Base-by-base conservation (phyloP, 2,113 vertebrate genomes). In the Gallinago media region DNA sequence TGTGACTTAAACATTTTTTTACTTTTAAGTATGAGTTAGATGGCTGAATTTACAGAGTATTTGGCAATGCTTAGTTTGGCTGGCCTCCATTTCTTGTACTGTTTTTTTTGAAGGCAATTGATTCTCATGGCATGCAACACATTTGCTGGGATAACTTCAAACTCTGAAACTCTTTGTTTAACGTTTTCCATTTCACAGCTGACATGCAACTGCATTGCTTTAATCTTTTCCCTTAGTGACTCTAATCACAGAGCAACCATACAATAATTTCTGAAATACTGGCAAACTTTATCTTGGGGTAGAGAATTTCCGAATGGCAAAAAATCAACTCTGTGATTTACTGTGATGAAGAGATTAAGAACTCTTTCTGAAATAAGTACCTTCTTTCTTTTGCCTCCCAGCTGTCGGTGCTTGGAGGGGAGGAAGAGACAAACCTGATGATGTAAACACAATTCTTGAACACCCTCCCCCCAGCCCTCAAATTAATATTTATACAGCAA, bases 401-500 rank as follows among this genome's bases (percentile, higher is more conserved):
- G 11, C 23, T 81, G 14, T 66, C 50, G 31, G 36, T 74, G 21
- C 14, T 58, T 68, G 26, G 34, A 67, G 40, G 32, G 5, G 9
- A 40, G 4, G 49, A 70, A 79, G 47, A 58, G 32, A 31, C 2
- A 79, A 78, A 85, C 7, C 5, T 40, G 13, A 14, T 34, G 3
- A 9, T 36, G 16, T 62, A 76, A 94, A 70, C 12, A 18, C 11
- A 46, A 21, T n/a, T 20, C 12, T 18, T 13, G 59, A 61, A 61
- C 59, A 26, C 32, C 4, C 5, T 8, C 8, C 1, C 34, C 4
- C 10, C 36, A 1, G 8, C 52, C 20, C 3, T 10, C 36, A 17
- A 65, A 22, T 55, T 82, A 16, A 6, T 82, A n/a, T 88, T 61
- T 61, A 18, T 58, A 11, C 44, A 8, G 5, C 17, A 27, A 54